phyloP scores from a whole-genome alignment of 2,797 vertebrate genomes.

The Peromyscus attwateri region DNA sequence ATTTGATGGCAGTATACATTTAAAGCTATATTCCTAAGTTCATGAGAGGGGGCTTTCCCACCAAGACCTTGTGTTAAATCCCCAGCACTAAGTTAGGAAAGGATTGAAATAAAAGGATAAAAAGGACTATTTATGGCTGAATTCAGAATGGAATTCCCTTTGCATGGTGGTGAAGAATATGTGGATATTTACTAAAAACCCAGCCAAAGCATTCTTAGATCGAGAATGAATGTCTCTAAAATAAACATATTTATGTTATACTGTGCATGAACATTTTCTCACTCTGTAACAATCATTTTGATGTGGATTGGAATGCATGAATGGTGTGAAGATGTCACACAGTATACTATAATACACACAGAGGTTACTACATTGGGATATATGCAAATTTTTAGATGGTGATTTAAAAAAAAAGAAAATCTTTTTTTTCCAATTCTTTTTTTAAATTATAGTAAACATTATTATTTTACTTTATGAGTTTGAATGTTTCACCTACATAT shows the following conservation, averaged over 20 bases:
- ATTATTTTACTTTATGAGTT: too few species aligned
- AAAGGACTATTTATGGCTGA: background rate
- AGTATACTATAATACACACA: background rate
- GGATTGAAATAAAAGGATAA: background rate
- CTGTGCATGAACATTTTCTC: background rate
- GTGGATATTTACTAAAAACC: background rate
- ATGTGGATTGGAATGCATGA: background rate
- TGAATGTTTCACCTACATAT: too few species aligned
- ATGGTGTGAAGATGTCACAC: background rate
- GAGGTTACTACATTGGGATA: background rate
- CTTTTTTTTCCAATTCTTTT: background rate
- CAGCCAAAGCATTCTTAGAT: background rate
- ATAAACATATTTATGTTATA: background rate
- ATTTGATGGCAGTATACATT: background rate
- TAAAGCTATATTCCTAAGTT: background rate
- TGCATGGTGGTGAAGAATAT: background rate
- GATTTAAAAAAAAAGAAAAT: background rate
- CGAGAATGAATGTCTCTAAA: background rate
- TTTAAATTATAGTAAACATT: too few species aligned
- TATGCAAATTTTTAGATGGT: background rate
- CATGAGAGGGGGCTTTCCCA: background rate
- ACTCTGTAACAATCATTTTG: constrained; percentile 14
- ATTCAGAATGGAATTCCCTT: background rate
- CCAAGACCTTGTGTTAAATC: background rate
- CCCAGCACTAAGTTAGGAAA: background rate